Evolutionary conservation across 1,140 invertebrate genomes (phyloP), one percentile per base, ranked within the genome.

Genomic region (Teleopsis dalmanni): DNA sequence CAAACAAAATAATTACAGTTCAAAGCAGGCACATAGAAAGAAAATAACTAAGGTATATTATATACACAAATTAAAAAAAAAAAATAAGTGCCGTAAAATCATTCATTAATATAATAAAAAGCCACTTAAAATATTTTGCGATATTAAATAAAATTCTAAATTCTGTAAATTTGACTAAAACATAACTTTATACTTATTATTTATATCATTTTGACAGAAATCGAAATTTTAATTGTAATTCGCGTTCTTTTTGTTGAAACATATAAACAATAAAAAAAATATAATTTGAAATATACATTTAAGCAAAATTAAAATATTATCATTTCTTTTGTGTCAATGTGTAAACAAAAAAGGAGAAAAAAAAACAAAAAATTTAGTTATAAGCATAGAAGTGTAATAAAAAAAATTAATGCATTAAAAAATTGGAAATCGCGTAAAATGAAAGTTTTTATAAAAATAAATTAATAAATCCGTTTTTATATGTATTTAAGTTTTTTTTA

Each of bases 91-190:
- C n/a, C n/a, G n/a, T n/a, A n/a, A n/a, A n/a, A n/a, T n/a, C n/a
- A n/a, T n/a, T n/a, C n/a, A n/a, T n/a, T n/a, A n/a, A n/a, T n/a
- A n/a, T n/a, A n/a, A n/a, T n/a, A n/a, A n/a, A n/a, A n/a, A n/a
- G n/a, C n/a, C n/a, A n/a, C n/a, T n/a, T n/a, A n/a, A n/a, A n/a
- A n/a, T n/a, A n/a, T n/a, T n/a, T n/a, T n/a, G 23, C 22, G 5
- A 33, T 21, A 33, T 44, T 16, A 33, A 44, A 44, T 31, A 44
- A 44, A 44, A 44, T n/a, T n/a, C n/a, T n/a, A n/a, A n/a, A n/a
- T n/a, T n/a, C n/a, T n/a, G n/a, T n/a, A n/a, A n/a, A n/a, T n/a
- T n/a, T n/a, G n/a, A n/a, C n/a, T n/a, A n/a, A n/a, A n/a, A n/a
- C n/a, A n/a, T n/a, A n/a, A n/a, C n/a, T n/a, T n/a, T n/a, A n/a